These are phyloP conservation scores for Machimus atricapillus DNA, from an alignment of 2,888 invertebrate genomes.

Conservation along the genomic window DNA sequence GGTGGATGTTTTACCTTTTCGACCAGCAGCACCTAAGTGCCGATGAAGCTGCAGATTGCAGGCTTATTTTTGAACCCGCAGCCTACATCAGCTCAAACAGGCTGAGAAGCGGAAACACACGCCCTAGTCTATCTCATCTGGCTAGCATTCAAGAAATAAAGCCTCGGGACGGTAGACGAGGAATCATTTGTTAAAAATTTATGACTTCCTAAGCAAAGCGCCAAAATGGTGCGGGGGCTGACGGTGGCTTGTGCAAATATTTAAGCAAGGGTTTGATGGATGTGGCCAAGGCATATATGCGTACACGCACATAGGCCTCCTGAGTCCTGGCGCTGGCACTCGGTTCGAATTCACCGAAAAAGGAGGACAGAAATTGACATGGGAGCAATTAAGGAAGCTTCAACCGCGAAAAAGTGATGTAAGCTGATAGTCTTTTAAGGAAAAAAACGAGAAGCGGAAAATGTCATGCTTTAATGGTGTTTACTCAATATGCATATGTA, in stretches of 20 bases:
- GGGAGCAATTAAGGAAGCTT: background rate
- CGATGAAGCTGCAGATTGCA: background rate
- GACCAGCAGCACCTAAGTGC: background rate
- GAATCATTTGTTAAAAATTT: background rate
- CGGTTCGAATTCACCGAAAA: background rate
- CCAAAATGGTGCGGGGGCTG: background rate
- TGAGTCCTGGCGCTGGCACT: background rate
- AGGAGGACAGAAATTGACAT: background rate
- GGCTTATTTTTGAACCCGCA: background rate
- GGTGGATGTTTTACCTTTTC: background rate
- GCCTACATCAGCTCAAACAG: background rate
- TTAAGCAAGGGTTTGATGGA: background rate
- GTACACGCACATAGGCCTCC: background rate
- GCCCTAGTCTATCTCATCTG: background rate
- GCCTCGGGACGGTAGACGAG: background rate
- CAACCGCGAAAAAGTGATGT: background rate
- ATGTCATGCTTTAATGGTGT: background rate
- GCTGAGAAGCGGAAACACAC: background rate
- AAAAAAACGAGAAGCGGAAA: background rate
- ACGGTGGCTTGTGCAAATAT: background rate
- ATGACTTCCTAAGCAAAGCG: background rate
- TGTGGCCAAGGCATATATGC: background rate
- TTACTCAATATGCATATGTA: background rate
- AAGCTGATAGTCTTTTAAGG: background rate
- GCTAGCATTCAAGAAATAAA: background rate